phyloP scores from a whole-genome alignment of 2,113 vertebrate species.

The Platichthys stellatus region DNA sequence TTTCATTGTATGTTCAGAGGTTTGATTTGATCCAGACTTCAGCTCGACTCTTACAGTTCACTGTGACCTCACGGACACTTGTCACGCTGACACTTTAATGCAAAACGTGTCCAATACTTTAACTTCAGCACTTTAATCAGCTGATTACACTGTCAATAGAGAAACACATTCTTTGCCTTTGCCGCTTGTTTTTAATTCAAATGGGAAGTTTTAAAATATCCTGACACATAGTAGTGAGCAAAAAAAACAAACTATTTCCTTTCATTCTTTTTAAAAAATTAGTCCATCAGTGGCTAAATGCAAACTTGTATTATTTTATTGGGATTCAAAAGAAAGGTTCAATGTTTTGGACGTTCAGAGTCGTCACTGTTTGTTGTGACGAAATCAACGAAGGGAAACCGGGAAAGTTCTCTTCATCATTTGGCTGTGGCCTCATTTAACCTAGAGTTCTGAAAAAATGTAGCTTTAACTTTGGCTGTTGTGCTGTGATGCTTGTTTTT shows the following conservation, averaged over 20 bases:
- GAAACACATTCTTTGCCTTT: slow-evolving; percentile 24
- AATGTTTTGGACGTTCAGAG: slow-evolving; percentile 22
- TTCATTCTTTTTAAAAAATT: background rate
- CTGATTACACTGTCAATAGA: slow-evolving; percentile 14
- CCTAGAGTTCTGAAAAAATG: slow-evolving; percentile 22
- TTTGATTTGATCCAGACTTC: background rate
- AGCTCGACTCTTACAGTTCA: slow-evolving; percentile 5
- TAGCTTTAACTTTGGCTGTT: slow-evolving; percentile 45
- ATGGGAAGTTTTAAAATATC: slow-evolving; percentile 42
- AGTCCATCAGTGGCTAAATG: slow-evolving; percentile 30
- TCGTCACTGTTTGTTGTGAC: slow-evolving; percentile 21
- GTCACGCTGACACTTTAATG: background rate
- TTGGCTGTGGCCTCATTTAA: slow-evolving; percentile 21
- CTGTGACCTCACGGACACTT: slow-evolving; percentile 18
- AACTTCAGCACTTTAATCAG: slow-evolving; percentile 6
- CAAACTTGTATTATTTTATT: slow-evolving; percentile 25
- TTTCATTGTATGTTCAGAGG: slow-evolving; percentile 5
- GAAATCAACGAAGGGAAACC: background rate
- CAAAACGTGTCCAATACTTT: background rate
- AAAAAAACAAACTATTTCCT: background rate
- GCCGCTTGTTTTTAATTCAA: slow-evolving; percentile 28
- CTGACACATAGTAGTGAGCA: slow-evolving; percentile 9
- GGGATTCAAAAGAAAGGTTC: slow-evolving; percentile 49
- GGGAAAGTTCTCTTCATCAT: background rate
- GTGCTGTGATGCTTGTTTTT: slow-evolving; percentile 56